These are phyloP conservation scores for Eremobia ochroleuca DNA, from an alignment of 2,888 invertebrate genomes.

Conservation along the genomic window DNA sequence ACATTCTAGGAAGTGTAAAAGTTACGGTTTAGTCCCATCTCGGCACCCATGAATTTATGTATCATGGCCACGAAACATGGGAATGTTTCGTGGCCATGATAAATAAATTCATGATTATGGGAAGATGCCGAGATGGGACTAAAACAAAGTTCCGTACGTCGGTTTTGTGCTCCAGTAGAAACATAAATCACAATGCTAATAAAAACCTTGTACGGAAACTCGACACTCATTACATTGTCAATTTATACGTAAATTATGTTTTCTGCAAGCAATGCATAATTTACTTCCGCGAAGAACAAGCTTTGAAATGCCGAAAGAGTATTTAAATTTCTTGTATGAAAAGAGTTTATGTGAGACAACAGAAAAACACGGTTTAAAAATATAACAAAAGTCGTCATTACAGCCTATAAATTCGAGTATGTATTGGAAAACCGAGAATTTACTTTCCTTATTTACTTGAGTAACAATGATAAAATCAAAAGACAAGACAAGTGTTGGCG, in stretches of 20 bases:
- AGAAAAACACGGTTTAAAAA: slow-evolving; percentile 21
- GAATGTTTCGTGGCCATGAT: too few species aligned
- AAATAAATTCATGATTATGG: too few species aligned
- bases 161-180: slow-evolving; percentile 14
- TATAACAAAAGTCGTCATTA: slow-evolving; percentile 2
- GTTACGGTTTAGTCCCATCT: too few species aligned
- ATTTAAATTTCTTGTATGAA: slow-evolving; percentile 28
- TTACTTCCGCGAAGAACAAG: slow-evolving; percentile 56
- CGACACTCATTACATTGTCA: slow-evolving; percentile 59
- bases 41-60: too few species aligned
- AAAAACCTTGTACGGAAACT: slow-evolving; percentile 57
- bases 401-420: slow-evolving; percentile 18
- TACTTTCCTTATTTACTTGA: slow-evolving; percentile 8
- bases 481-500: slow-evolving; percentile 16
- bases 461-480: slow-evolving; percentile 31
- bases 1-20: neutral
- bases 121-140: too few species aligned
- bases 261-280: slow-evolving; percentile 53
- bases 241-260: slow-evolving; percentile 46
- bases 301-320: slow-evolving; percentile 47
- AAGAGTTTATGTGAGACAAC: slow-evolving; percentile 8
- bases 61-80: too few species aligned
- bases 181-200: slow-evolving; percentile 37
- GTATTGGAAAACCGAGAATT: slow-evolving; percentile 22
- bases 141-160: neutral